Evolutionary conservation across 2,888 invertebrate genomes (phyloP), one percentile per base, ranked within the genome.

Genomic region (Asteroscopus sphinx): DNA sequence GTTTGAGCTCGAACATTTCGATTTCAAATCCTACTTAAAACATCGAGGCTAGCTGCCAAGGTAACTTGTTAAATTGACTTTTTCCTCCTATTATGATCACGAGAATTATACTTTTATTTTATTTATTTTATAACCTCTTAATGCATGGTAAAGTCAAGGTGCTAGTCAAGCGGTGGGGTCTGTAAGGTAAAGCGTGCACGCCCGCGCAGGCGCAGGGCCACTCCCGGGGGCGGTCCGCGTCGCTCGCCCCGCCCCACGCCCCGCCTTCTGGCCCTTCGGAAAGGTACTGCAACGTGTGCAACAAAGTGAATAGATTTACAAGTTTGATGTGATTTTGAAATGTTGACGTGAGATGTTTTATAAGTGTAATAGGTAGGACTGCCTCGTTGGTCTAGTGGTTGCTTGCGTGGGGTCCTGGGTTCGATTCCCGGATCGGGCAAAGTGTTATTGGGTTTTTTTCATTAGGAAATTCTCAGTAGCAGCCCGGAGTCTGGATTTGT

Each of bases 171-270:
- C 62, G 66, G 66, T 67, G 71, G 67, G 67, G 67, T 70, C 71
- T 57, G 36, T 45, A 49, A 39, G 21, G 26, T 28, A 32, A 35
- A 53, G 58, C 52, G 81, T 62, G 82, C 81, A 87, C 88, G 88
- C 87, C 78, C 80, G 84, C 86, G 85, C 85, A 71, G 77, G 70
- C 83, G 81, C 85, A 81, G 73, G 79, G 83, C 83, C 84, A 80
- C 87, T 76, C 89, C 88, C 77, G 47, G 54, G 76, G 87, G 86
- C 79, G 83, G 87, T 57, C 74, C 81, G 57, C 25, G 30, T 28
- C 51, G 47, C 61, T 72, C 72, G 80, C 82, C 68, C 80, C 87
- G 82, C 89, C 86, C 74, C 56, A 47, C 63, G 76, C 44, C 44
- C 77, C 80, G 78, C 82, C 80, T 76, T 61, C 51, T 56, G 68